Evolutionary conservation across 92 coral and sea anemone species (phyloP), one percentile per base, ranked within the genome.

Genomic region (Parazoanthus swiftii): DNA sequence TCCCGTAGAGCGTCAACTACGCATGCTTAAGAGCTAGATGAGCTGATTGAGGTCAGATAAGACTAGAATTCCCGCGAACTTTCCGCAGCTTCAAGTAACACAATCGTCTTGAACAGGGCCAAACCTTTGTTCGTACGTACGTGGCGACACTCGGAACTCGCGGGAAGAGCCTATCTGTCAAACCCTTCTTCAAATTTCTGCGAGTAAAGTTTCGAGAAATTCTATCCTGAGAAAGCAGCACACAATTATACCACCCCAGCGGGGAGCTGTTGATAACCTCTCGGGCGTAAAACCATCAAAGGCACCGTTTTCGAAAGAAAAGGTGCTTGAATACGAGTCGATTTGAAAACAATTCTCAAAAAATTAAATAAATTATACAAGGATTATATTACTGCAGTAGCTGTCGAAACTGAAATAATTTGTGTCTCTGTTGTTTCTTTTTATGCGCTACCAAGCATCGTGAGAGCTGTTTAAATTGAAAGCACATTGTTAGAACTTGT

Each of bases 301-400:
- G 66, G 43, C 8, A 46, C 87, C 87, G 87, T 73, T 46, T 84
- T 74, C 43, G 56, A 73, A 84, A 84, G 37, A 73, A 79, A 65
- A 39, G 79, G 36, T 46, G 78, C 42, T 73, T 48, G 59, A 84
- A 84, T 10, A 29, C 26, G 78, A 84, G 42, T 84, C 26, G 65
- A 77, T 90, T 90, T 76, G 90, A 91, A 82, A 91, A 91, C 88
- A 78, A 80, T 88, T 63, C 82, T 72, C 35, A 42, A 85, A 84
- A 85, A 94, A 91, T 90, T 90, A 91, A 93, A 91, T 90, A 94
- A 93, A 94, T 92, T 90, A 92, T 92, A 68, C 86, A 79, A 91
- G 93, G 95, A 94, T 94, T 93, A 91, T 84, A 89, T 94, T 94
- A 48, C 87, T 71, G 77, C 66, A 71, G 86, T 83, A n/a, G 74